Evolutionary conservation across 2,113 vertebrate genomes (phyloP).

Genomic region (Neolamprologus toae): DNA sequence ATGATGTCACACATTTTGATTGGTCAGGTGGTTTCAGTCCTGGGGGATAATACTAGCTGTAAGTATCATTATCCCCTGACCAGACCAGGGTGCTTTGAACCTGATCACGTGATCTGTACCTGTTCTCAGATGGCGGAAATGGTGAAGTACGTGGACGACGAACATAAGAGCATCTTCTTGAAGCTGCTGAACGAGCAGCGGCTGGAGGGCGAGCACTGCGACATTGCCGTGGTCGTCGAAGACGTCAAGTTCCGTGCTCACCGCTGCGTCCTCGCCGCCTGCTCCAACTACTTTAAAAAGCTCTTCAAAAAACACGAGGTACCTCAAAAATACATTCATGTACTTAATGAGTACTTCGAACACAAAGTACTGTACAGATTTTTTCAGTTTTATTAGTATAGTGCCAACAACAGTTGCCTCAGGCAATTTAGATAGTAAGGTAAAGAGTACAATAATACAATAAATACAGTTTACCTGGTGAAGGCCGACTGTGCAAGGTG

Average conservation of each 20-base stretch:
- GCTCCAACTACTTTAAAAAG: constrained; percentile 98
- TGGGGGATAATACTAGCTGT: not conserved
- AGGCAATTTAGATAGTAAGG: not conserved
- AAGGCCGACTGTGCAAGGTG: not conserved
- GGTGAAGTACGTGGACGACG: constrained; percentile 95
- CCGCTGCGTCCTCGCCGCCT: constrained; percentile 92
- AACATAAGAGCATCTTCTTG: constrained; percentile 94
- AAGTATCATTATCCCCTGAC: not conserved
- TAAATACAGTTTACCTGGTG: not conserved
- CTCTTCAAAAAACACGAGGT: constrained; percentile 94
- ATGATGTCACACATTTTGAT: not conserved
- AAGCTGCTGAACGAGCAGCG: constrained; percentile 95
- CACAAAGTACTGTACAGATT: not conserved
- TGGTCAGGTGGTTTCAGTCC: not conserved
- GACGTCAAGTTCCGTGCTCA: constrained; percentile 96
- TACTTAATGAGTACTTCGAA: not conserved
- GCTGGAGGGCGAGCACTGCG: constrained; percentile 93
- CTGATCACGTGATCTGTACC: not conserved
- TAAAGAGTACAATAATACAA: not conserved
- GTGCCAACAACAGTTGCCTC: not conserved
- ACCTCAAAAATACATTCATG: not conserved
- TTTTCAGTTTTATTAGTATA: not conserved
- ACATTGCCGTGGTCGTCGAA: constrained; percentile 96
- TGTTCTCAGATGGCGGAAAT: constrained; percentile 85
- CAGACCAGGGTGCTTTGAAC: not conserved